Evolutionary conservation across 2,113 vertebrate species (phyloP), one percentile per base, ranked within the genome.

Genomic region (Dasyornis broadbenti): DNA sequence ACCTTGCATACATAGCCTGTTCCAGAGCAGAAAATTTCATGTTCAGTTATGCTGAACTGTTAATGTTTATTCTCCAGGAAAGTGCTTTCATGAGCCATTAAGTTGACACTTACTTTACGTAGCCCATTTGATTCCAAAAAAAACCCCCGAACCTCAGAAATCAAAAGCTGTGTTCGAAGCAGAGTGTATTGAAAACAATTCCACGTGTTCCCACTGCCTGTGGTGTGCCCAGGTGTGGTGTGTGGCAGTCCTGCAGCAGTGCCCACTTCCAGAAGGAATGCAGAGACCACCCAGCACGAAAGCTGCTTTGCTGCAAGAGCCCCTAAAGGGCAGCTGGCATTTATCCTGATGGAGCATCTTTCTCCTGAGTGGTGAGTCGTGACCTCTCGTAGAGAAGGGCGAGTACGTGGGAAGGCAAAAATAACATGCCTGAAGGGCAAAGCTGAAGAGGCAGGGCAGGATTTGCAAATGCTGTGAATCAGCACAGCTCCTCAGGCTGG

Each of bases 401-500:
- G 0, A 66, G n/a, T 4, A 9, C 20, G 1, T 1, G 11, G 30
- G 31, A 57, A 81, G 31, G 69, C 80, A 84, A 61, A 75, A 89
- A 42, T 14, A 31, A 31, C 3, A 4, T 15, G 27, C 42, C 71
- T 71, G 28, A 82, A 94, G 61, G 69, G 56, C 44, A 75, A 65
- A 89, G 49, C 14, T 52, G 54, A 52, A 72, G 17, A 6, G 37
- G 20, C 19, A 15, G 56, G 57, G 39, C 56, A 60, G 44, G 33
- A 27, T 24, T 86, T 68, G 54, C 24, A 71, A 66, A 19, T 61
- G 21, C 47, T 57, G 17, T 54, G 19, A 24, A 27, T 56, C 15
- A 60, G 4, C 20, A 2, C 2, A 4, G 40, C 54, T 90, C 45
- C 14, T 22, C 0, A 0, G 44, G 4, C 72, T 66, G 42, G 39